Conservation (phyloP, 1,140 invertebrate species). For the Lordiphosa clarofinis region DNA sequence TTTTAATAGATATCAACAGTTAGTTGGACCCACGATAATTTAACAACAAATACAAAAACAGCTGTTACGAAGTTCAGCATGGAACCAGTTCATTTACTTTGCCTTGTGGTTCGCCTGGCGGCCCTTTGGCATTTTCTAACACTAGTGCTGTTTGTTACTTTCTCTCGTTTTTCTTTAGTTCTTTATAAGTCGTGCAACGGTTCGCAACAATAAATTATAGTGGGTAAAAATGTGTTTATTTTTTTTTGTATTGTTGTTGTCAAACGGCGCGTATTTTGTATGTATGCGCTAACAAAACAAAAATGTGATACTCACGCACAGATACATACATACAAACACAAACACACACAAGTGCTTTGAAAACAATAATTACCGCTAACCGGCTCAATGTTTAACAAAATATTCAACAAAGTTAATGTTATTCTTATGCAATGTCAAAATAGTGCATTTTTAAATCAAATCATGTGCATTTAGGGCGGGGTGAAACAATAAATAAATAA, state of each 20-base stretch:
- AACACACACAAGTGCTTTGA: neutral
- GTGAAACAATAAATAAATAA: slow-evolving; percentile 1
- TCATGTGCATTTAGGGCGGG: slow-evolving; percentile 1
- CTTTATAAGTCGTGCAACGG: neutral
- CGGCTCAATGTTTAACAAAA: slow-evolving; percentile 18
- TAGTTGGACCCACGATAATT: neutral
- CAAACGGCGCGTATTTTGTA: neutral
- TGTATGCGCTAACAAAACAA: neutral
- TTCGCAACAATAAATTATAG: neutral
- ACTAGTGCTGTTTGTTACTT: neutral
- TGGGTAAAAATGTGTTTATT: neutral
- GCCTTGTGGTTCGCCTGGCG: neutral
- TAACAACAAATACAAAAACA: neutral
- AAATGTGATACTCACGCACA: slow-evolving; percentile 5
- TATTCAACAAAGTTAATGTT: neutral
- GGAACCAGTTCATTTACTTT: neutral
- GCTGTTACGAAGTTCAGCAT: neutral
- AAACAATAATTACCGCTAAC: slow-evolving; percentile 11
- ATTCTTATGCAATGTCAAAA: slow-evolving; percentile 8
- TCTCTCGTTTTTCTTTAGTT: neutral
- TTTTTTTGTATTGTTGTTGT: slow-evolving; percentile 1
- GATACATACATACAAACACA: neutral
- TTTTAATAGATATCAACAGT: slow-evolving; percentile 2
- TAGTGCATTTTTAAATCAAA: slow-evolving; percentile 2
- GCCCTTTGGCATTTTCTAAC: neutral